Conservation (phyloP, 92 coral and sea anemone genomes). For the Phenganax stokvisi region DNA sequence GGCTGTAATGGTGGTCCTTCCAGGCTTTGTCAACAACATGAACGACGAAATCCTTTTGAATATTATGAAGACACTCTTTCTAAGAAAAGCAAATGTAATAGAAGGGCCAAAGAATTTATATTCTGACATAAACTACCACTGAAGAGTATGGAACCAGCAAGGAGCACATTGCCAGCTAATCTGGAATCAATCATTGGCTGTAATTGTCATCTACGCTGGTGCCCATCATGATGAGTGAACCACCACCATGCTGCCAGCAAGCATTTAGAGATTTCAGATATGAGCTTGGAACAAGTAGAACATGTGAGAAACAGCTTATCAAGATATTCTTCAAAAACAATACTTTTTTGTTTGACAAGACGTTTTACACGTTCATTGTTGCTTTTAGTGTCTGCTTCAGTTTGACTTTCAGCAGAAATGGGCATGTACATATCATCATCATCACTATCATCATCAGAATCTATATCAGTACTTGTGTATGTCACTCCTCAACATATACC, state of each 20-base stretch:
- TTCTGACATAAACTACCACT: slow-evolving; percentile 49
- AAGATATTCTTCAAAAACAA: slow-evolving; percentile 45
- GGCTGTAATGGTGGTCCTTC: slow-evolving; percentile 38
- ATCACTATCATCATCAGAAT: not conserved
- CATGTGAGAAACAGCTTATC: slow-evolving; percentile 45
- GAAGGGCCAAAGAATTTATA: slow-evolving; percentile 41
- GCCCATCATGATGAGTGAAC: slow-evolving; percentile 33
- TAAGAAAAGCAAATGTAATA: slow-evolving; percentile 42
- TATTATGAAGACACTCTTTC: slow-evolving; percentile 40
- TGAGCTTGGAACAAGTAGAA: slow-evolving; percentile 41
- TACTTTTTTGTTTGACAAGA: slow-evolving; percentile 30
- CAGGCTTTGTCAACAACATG: slow-evolving; percentile 56
- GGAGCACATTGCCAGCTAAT: slow-evolving; percentile 44
- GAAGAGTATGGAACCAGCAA: slow-evolving; percentile 49
- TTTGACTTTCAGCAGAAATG: slow-evolving; percentile 4
- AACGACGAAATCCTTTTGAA: slow-evolving; percentile 45
- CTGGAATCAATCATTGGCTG: slow-evolving; percentile 43
- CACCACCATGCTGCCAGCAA: slow-evolving; percentile 46
- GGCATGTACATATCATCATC: slow-evolving; percentile 20
- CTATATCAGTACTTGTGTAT: not conserved
- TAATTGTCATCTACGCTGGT: slow-evolving; percentile 39
- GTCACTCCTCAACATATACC: not conserved
- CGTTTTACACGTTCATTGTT: not conserved
- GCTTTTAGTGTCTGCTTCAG: slow-evolving; percentile 17
- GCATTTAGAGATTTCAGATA: slow-evolving; percentile 19